A percentile compares a stretch with the other conserved stretches of the same genome.
Conservation (phyloP, 23 tunicate species). For the Clavelina lepadiformis region DNA sequence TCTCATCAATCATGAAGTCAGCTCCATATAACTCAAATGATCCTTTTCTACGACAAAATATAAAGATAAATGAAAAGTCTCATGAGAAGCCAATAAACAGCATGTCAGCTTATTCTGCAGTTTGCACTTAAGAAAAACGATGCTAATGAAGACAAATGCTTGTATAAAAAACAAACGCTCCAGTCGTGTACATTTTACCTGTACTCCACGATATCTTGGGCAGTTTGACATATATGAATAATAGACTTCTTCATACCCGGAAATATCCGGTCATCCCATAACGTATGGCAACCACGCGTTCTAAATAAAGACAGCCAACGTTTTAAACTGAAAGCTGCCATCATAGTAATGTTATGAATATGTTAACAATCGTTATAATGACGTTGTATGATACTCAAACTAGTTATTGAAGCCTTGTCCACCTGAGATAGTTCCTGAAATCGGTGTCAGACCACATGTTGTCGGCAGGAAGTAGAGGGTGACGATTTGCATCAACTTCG, state of each 20-base stretch:
- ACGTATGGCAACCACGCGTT: conserved; percentile 54
- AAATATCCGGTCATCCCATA: conserved; percentile 77
- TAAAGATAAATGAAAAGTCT: not conserved
- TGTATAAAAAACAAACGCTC: too few relatives aligned
- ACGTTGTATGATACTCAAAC: too few relatives aligned
- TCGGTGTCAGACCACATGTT: conserved; percentile 89
- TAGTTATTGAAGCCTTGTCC: too few relatives aligned
- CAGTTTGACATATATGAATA: conserved; percentile 76
- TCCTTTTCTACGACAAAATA: conserved; percentile 42
- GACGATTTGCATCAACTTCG: conserved; percentile 55
- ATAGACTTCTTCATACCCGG: conserved; percentile 92
- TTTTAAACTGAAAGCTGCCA: too few relatives aligned
- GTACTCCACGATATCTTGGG: conserved; percentile 82
- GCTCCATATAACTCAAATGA: conserved; percentile 98
- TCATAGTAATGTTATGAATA: too few relatives aligned
- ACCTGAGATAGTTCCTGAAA: conserved; percentile 58
- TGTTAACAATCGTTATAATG: too few relatives aligned
- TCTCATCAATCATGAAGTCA: conserved; percentile 95
- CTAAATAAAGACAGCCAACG: conserved; percentile 21
- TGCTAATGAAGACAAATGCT: too few relatives aligned
- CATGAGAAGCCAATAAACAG: too few relatives aligned
- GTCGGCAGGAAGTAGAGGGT: conserved; percentile 63
- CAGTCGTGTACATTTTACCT: too few relatives aligned
- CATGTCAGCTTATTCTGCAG: too few relatives aligned
- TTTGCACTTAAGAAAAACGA: too few relatives aligned